Base-by-base conservation (phyloP, 2,113 vertebrate genomes). In the Chelonoidis abingdonii region DNA sequence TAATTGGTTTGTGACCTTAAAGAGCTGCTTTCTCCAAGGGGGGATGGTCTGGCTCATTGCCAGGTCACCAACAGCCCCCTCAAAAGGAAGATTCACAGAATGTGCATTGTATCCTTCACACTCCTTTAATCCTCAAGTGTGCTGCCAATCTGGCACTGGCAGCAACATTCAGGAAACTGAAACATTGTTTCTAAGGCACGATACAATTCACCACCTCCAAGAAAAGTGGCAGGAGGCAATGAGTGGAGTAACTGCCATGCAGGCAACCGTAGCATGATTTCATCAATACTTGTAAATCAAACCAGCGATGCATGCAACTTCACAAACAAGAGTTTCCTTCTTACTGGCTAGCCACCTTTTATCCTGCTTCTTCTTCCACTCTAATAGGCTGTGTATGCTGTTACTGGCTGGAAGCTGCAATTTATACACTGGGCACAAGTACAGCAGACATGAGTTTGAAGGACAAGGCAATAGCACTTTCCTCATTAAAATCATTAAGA, bases 271-370 rank as follows among this genome's bases (percentile, higher is more conserved):
- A 83, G 24, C 0, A 0, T 81, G 27, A 14, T 88, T 91, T 89
- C 22, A n/a, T 85, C 87, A 57, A 0, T 79, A 78, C 57, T 91
- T 87, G 21, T 19, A 84, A 54, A 69, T 83, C 38, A 94, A 83
- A 83, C 1, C 38, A 90, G 14, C 1, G 1, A 50, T 5, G 57
- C 56, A 35, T 2, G 17, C 16, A 41, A 14, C 53, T 79, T 54
- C n/a, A 25, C 25, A 89, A 88, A 88, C 25, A 56, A 80, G 50
- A 81, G 62, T 79, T 93, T 92, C 50, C 52, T 83, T 90, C 35
- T 3, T 75, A 75, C 53, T 2, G 6, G 3, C n/a, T 83, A 50
- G 5, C 4, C 24, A 49, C 17, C 31, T 54, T 44, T 47, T 65
- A 57, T 50, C 41, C 6, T 22, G 2, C 3, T 52, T 76, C 59